phyloP scores from a whole-genome alignment of 2,888 invertebrate genomes.

The Crioceris asparagi region DNA sequence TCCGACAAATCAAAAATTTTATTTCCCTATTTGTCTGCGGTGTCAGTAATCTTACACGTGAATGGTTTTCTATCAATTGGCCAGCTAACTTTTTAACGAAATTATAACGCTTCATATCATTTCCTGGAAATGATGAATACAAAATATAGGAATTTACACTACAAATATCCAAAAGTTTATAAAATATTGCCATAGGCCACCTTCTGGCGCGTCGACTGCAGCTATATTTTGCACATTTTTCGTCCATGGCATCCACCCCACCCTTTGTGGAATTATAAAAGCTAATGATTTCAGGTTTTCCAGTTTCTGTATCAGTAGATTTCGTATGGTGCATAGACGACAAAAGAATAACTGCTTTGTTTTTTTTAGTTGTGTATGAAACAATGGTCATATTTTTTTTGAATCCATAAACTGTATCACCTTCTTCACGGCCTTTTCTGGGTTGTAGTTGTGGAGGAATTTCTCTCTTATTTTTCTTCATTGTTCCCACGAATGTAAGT shows the following conservation, averaged over 20 bases:
- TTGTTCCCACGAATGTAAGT: slow-evolving; percentile 21
- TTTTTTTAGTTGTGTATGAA: slow-evolving; percentile 2
- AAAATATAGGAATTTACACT: slow-evolving; percentile 3
- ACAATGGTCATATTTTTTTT: neutral
- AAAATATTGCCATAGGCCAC: slow-evolving; percentile 5
- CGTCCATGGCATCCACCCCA: slow-evolving; percentile 4
- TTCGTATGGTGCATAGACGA: slow-evolving; percentile 6
- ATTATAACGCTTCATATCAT: too few species aligned
- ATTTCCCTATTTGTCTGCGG: too few species aligned
- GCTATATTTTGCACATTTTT: slow-evolving; percentile 5
- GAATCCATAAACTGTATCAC: slow-evolving; percentile 18
- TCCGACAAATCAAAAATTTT: too few species aligned
- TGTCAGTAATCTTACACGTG: too few species aligned
- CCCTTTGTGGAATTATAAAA: slow-evolving; percentile 7
- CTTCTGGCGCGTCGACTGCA: slow-evolving; percentile 5
- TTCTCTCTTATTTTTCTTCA: slow-evolving; percentile 21
- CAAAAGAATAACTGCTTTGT: slow-evolving; percentile 6
- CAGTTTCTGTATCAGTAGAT: slow-evolving; percentile 3
- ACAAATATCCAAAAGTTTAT: neutral
- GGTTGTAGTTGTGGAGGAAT: slow-evolving; percentile 18
- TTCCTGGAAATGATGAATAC: too few species aligned
- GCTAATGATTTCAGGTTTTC: slow-evolving; percentile 7
- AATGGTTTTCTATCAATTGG: too few species aligned
- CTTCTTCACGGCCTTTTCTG: slow-evolving; percentile 10
- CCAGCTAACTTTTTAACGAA: too few species aligned